Evolutionary conservation across 2,888 invertebrate genomes (phyloP), one percentile per base, ranked within the genome.

Genomic region (Apodemia hepburni): DNA sequence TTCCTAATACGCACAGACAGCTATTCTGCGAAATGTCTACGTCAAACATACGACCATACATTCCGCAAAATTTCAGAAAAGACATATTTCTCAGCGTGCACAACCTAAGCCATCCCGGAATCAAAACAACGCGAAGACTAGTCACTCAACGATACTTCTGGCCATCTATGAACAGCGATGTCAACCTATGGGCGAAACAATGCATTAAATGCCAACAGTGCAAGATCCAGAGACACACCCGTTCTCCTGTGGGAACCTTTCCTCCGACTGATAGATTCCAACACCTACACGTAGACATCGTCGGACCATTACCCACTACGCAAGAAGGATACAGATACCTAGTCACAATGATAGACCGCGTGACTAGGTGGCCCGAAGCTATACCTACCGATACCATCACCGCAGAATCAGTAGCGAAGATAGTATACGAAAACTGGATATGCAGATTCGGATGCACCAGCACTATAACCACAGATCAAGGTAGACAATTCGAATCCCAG

Each of bases 361-460:
- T 35, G 18, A 59, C 42, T 15, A 59, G 59, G 59, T 59, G 38
- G 59, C 38, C 59, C 2, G 59, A 59, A 59, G 59, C 59, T 2
- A 59, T 42, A 22, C 59, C 59, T 42, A 42, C 42, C 0, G 42
- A 59, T 11, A 42, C 45, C 8, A 59, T 38, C 8, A 22, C 59
- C 22, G 59, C 59, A 1, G 59, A 59, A 45, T 27, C 42, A 22
- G 45, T 45, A 15, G 27, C 59, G 18, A 59, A 59, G 22, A 42
- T 22, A 42, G 18, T 59, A 1, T 59, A 59, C 18, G 18, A 51
- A 9, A 1, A 51, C 18, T 51, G 49, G 49, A 51, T 51, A 18
- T 18, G 18, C 11, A 17, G 49, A 18, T 51, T 51, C 9, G 49
- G 49, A 3, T 51, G 18, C 3, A 17, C 49, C 22, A 22, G 22